Conservation (phyloP, 2,113 vertebrate genomes). For the Manacus vitellinus region DNA sequence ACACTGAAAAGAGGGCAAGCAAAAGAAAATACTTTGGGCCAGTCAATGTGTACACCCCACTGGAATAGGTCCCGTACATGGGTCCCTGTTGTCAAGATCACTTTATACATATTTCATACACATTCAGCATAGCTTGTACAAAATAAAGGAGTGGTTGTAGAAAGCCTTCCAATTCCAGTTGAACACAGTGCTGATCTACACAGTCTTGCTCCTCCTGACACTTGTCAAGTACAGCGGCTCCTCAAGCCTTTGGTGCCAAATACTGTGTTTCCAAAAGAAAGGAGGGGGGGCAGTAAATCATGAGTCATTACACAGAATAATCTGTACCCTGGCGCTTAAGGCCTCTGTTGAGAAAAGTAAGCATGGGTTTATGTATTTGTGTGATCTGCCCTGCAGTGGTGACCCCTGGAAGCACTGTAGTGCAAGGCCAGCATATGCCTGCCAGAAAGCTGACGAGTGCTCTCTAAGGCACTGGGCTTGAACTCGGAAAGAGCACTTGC, state of each 20-base stretch:
- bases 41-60: fast-evolving
- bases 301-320: not conserved
- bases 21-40: not conserved
- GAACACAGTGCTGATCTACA: not conserved
- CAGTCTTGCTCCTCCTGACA: not conserved
- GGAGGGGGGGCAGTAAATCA: not conserved
- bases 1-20: not conserved
- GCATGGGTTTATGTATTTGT: not conserved
- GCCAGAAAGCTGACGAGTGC: not conserved
- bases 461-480: not conserved
- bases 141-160: not conserved
- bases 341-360: constrained; percentile 10
- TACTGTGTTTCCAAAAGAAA: not conserved
- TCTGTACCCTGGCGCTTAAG: not conserved
- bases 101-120: not conserved
- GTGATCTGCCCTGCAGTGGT: not conserved
- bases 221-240: fast-evolving
- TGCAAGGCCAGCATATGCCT: not conserved
- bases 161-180: not conserved
- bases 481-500: not conserved
- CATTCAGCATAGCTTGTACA: not conserved
- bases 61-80: not conserved
- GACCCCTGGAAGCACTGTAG: not conserved
- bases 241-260: not conserved
- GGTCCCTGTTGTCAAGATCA: not conserved